Percentiles rank a stretch among this genome's conserved stretches.
Conservation (phyloP, 2,113 vertebrate species). For the Todiramphus saurophagus region DNA sequence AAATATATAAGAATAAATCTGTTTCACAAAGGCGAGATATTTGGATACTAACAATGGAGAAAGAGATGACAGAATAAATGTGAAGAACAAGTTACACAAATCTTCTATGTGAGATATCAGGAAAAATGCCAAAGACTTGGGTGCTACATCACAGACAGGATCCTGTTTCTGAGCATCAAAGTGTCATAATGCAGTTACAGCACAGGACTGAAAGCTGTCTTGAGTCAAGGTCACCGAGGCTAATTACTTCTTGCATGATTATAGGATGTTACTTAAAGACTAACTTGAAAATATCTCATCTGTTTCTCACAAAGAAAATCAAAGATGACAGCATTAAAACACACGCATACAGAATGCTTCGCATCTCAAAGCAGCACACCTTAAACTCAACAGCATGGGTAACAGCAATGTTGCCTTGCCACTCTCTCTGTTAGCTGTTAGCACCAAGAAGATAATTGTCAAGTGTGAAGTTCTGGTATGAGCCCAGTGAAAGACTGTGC, state of each 20-base stretch:
- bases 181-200: conserved; percentile 11
- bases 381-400: neutral
- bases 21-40: neutral
- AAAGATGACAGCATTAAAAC: neutral
- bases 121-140: neutral
- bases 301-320: neutral
- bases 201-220: neutral
- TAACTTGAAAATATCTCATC: neutral
- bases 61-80: neutral
- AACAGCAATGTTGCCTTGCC: neutral
- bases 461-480: neutral
- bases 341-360: neutral
- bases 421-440: neutral
- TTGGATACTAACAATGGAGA: neutral
- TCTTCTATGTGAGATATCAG: neutral
- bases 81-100: conserved; percentile 31
- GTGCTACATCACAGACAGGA: neutral
- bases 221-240: neutral
- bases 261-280: neutral
- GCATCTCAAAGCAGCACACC: neutral
- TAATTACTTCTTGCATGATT: neutral
- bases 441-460: neutral
- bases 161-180: neutral
- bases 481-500: neutral
- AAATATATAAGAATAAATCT: neutral